Conservation (phyloP, 2,113 vertebrate species). For the Chloroceryle aenea region DNA sequence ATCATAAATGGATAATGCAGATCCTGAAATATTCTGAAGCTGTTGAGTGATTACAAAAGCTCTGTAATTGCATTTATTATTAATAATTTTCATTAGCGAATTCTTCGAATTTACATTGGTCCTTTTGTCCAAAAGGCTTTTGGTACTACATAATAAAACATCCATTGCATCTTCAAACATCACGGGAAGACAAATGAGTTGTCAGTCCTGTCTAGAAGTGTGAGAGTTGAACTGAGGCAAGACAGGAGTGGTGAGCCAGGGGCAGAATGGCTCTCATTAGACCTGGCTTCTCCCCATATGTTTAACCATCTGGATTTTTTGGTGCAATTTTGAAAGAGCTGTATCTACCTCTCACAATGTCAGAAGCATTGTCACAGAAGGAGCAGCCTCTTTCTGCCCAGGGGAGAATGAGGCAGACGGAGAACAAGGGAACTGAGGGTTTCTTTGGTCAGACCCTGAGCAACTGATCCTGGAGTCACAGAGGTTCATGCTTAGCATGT, state of each 20-base stretch:
- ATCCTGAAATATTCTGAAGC: background rate
- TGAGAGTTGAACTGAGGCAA: background rate
- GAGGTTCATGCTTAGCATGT: fast-evolving
- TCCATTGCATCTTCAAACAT: background rate
- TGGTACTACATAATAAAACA: background rate
- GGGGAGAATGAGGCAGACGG: background rate
- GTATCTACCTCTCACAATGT: background rate
- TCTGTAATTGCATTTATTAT: background rate
- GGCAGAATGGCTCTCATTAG: background rate
- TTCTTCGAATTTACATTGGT: background rate
- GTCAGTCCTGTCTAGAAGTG: background rate
- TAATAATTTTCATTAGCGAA: background rate
- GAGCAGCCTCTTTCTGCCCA: background rate
- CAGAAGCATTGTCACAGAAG: background rate
- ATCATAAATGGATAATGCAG: background rate
- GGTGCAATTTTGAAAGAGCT: background rate
- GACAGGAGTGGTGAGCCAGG: background rate
- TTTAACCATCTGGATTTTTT: background rate
- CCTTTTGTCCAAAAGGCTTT: background rate
- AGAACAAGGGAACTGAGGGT: background rate
- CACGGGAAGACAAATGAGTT: background rate
- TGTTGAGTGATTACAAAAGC: background rate
- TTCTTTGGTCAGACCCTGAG: background rate
- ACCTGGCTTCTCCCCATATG: fast-evolving
- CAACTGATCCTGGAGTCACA: background rate